These are phyloP conservation scores for Miichthys miiuy DNA, from an alignment of 2,797 vertebrate genomes.

Conservation along the genomic window DNA sequence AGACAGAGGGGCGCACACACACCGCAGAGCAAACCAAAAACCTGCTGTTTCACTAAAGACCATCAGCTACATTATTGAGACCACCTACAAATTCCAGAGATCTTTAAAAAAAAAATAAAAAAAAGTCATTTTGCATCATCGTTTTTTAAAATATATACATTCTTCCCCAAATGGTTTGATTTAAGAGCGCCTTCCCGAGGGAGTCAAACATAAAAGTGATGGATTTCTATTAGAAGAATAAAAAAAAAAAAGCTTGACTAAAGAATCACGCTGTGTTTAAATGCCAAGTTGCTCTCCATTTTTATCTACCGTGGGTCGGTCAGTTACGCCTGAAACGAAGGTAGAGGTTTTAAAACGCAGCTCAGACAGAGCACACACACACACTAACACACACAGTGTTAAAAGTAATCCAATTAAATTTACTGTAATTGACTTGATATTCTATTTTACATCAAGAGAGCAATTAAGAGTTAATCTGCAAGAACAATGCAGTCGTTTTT, in stretches of 20 bases:
- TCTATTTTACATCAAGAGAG: background rate
- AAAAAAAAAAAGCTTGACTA: background rate
- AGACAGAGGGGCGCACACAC: constrained; percentile 82
- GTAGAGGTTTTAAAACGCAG: constrained; percentile 6
- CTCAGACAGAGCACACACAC: background rate
- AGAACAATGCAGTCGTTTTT: background rate
- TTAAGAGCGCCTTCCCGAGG: constrained; percentile 30
- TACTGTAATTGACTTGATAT: background rate
- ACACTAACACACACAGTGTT: background rate
- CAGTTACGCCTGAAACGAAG: constrained; percentile 14
- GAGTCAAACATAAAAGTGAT: constrained; percentile 57
- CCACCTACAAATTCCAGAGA: constrained; percentile 79
- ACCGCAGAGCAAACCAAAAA: constrained; percentile 81
- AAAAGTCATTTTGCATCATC: constrained; percentile 62
- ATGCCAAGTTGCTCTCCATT: constrained; percentile 19
- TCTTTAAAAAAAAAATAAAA: constrained; percentile 44
- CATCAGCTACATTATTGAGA: constrained; percentile 73
- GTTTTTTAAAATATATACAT: constrained; percentile 20
- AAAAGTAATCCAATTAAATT: constrained; percentile 2
- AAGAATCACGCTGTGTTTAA: constrained; percentile 4
- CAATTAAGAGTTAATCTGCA: background rate
- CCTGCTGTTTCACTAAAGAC: constrained; percentile 82
- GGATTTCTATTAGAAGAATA: constrained; percentile 41
- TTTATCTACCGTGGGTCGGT: constrained; percentile 12
- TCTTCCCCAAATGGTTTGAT: constrained; percentile 52